These are phyloP conservation scores for Plectrocnemia conspersa DNA, from an alignment of 1,140 invertebrate genomes.

Conservation along the genomic window DNA sequence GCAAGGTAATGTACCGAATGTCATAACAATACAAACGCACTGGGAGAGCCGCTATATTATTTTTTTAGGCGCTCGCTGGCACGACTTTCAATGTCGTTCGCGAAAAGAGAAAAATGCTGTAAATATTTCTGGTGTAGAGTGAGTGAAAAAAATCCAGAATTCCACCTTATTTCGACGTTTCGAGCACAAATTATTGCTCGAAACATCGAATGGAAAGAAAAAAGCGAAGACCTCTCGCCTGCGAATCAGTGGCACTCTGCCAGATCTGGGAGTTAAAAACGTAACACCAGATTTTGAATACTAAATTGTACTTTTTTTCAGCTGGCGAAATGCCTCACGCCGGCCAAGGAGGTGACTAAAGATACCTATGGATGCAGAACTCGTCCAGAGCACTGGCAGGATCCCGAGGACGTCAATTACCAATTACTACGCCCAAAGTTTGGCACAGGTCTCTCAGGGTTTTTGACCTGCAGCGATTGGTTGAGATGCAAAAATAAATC, in stretches of 20 bases:
- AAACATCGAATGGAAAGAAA: conserved; percentile 3
- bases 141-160: neutral
- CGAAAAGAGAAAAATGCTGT: conserved; percentile 1
- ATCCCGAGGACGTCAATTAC: no score
- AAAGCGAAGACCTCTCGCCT: conserved; percentile 13
- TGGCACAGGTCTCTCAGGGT: no score
- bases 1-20: no score
- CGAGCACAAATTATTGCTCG: conserved; percentile 1
- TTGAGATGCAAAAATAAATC: no score
- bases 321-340: neutral
- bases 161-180: neutral
- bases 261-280: conserved; percentile 31
- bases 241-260: conserved; percentile 20
- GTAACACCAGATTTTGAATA: conserved; percentile 24
- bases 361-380: no score
- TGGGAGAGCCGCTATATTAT: conserved; percentile 1
- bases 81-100: neutral
- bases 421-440: no score
- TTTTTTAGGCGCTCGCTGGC: neutral
- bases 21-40: neutral
- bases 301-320: conserved; percentile 5
- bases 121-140: neutral
- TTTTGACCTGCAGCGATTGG: no score
- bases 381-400: no score
- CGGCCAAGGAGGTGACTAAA: no score